phyloP scores from a whole-genome alignment of 2,797 vertebrate species.

The Melopsittacus undulatus region DNA sequence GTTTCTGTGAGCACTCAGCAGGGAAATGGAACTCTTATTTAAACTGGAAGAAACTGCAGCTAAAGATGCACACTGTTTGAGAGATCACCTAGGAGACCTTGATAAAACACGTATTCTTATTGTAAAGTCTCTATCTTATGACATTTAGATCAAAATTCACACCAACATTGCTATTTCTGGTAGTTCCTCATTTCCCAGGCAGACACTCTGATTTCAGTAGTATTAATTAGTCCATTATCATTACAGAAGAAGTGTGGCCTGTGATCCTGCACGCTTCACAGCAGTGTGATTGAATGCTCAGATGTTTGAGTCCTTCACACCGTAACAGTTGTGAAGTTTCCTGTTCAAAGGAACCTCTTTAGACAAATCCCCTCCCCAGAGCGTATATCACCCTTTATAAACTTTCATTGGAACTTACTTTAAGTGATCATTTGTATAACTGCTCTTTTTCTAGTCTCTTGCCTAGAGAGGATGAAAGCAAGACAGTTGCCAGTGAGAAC shows the following conservation, averaged over 20 bases:
- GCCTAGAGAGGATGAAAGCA: neutral
- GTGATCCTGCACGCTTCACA: neutral
- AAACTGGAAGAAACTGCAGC: conserved; percentile 20
- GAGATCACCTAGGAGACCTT: conserved; percentile 9
- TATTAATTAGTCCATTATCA: neutral
- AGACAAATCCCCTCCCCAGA: neutral
- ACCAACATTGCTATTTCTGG: neutral
- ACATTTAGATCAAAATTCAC: neutral
- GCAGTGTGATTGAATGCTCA: neutral
- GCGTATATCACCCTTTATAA: neutral
- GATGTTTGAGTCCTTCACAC: neutral
- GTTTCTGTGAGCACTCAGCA: conserved; percentile 33
- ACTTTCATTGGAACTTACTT: neutral
- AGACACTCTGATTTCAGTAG: neutral
- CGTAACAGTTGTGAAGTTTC: neutral
- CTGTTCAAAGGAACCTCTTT: neutral
- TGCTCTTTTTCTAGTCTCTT: neutral
- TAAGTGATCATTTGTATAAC: neutral
- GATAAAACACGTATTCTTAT: conserved; percentile 28
- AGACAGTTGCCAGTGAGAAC: neutral
- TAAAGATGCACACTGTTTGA: neutral
- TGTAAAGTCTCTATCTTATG: neutral
- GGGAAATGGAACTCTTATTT: conserved; percentile 38
- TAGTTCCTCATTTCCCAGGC: neutral
- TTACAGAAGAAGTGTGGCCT: neutral